Evolutionary conservation across 1,140 invertebrate species (phyloP).

Genomic region (Rhopalosiphum maidis): DNA sequence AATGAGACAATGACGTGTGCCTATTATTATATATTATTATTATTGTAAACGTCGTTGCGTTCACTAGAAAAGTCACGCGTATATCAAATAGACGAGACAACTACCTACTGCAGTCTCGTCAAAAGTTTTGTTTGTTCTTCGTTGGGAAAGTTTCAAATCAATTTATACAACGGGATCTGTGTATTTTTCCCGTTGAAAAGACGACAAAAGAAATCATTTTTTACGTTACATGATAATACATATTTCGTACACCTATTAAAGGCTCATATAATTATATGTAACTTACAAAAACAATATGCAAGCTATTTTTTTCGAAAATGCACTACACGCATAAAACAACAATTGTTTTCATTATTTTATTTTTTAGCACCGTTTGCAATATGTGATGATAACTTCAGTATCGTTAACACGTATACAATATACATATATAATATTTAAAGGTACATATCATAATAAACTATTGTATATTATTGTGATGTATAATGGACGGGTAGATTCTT

Average conservation of each 20-base stretch:
- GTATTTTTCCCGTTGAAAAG: not conserved
- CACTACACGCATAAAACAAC: not conserved
- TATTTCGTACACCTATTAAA: not conserved
- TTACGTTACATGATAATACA: not conserved
- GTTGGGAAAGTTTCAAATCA: not conserved
- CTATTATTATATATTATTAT: slow-evolving; percentile 32
- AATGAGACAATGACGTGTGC: slow-evolving; percentile 7
- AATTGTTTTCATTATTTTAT: slow-evolving; percentile 8
- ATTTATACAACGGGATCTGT: not conserved
- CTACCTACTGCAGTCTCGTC: not conserved
- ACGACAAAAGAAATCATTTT: not conserved
- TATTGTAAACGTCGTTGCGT: not conserved
- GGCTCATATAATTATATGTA: too few species aligned
- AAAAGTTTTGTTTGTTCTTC: slow-evolving; percentile 19
- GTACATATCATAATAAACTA: too few species aligned
- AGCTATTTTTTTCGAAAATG: not conserved
- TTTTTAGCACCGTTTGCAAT: not conserved
- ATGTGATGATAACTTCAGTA: not conserved
- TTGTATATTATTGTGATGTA: not conserved
- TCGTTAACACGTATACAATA: not conserved
- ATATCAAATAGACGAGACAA: not conserved
- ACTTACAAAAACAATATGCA: not conserved
- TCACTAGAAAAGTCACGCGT: slow-evolving; percentile 23
- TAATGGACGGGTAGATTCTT: not conserved
- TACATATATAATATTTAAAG: too few species aligned